These are phyloP conservation scores for Drosophila novamexicana DNA, from an alignment of 1,140 invertebrate genomes.

Conservation along the genomic window DNA sequence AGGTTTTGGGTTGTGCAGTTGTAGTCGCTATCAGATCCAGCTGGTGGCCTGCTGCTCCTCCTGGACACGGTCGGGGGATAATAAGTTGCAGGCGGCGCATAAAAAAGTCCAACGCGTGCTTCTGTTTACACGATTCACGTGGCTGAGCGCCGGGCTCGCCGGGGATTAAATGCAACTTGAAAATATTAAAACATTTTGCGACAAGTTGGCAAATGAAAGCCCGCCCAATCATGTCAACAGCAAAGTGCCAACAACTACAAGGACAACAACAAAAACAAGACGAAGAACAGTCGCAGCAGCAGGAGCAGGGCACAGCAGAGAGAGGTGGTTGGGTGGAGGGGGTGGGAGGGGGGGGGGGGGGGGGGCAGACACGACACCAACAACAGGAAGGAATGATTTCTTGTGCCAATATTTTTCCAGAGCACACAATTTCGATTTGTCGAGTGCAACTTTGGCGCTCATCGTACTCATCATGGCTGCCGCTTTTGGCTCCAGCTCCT, in stretches of 20 bases:
- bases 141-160: conserved; percentile 51
- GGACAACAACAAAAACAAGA: too few relatives aligned
- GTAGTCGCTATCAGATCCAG: conserved; percentile 3
- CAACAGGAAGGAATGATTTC: conserved; percentile 84
- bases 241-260: conserved; percentile 50
- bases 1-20: conserved; percentile 25
- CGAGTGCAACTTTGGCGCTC: conserved; percentile 84
- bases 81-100: conserved; percentile 44
- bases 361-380: conserved; percentile 65
- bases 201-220: conserved; percentile 82
- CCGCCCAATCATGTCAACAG: conserved; percentile 78
- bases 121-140: conserved; percentile 78
- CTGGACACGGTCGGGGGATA: conserved; percentile 41
- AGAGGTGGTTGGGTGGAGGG: not conserved
- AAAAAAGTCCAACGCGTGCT: conserved; percentile 57
- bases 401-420: conserved; percentile 84
- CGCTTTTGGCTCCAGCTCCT: conserved; percentile 62
- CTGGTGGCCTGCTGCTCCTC: not conserved
- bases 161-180: conserved; percentile 81
- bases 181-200: conserved; percentile 83
- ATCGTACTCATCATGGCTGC: conserved; percentile 80
- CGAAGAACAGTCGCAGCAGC: conserved; percentile 1
- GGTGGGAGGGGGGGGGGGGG: not conserved
- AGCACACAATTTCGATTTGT: conserved; percentile 84
- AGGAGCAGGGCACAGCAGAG: not conserved